Evolutionary conservation across 2,113 vertebrate genomes (phyloP), one percentile per base, ranked within the genome.

Genomic region (Cichladusa arquata): DNA sequence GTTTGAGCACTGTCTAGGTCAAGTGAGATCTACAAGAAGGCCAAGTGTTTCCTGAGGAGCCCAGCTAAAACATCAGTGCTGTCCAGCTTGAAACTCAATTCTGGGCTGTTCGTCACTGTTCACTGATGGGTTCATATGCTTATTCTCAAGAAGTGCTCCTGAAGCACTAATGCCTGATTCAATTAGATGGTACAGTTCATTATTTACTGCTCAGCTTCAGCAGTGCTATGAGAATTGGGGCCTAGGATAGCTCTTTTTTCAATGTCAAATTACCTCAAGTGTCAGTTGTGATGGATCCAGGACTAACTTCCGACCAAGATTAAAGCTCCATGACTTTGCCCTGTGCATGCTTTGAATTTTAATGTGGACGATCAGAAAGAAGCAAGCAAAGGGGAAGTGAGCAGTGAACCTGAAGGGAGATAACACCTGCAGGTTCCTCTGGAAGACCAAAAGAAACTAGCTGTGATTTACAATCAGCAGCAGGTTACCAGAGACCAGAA

Each of bases 131-230:
- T 95, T 81, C 69, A 69, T 91, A 65, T 34, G 61, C 64, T 88
- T 72, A 42, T 76, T 91, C 78, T 62, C 84, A 69, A 81, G 45
- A 65, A 91, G 29, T 65, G 38, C 50, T 95, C 42, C 71, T 88
- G 36, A 38, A 91, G 87, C 54, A n/a, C 54, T 85, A 84, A 76
- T 82, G 67, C 58, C 54, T 69, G 66, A 77, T 93, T 96, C 81
- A 86, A 78, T 94, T 94, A 94, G 60, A 45, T 2, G 9, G 19
- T 60, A 25, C 51, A 82, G 58, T 88, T 94, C 47, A 79, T 88
- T 94, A 86, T 82, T 95, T 91, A 91, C 92, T 92, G 85, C 79
- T 95, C 84, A 86, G 71, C 85, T 62, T 86, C 81, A 88, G 79
- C 1, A 0, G 34, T 34, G 66, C 84, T 82, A 7, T 82, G 85